A percentile compares a stretch with the other conserved stretches of the same genome.
Evolutionary conservation across 2,888 invertebrate genomes (phyloP).

Genomic region (Ophioninae sp.): DNA sequence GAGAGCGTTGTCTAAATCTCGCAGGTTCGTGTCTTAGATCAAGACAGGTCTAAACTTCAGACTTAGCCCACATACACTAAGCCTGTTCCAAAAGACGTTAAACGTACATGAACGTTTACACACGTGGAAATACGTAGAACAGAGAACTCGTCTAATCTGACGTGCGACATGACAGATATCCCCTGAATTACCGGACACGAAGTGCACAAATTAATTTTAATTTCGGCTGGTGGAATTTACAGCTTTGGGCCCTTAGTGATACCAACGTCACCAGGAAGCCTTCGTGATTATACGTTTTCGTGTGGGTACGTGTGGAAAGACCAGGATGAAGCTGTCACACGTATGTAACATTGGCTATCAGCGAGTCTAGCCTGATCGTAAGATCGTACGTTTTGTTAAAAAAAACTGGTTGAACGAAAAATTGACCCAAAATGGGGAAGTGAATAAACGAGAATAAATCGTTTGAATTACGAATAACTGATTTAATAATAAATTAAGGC

Average conservation of each 20-base stretch:
- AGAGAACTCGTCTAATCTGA: slow-evolving; percentile 71
- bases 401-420: no score
- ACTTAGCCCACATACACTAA: background rate
- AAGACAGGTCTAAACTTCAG: slow-evolving; percentile 60
- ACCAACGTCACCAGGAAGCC: slow-evolving; percentile 43
- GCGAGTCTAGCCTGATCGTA: background rate
- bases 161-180: slow-evolving; percentile 70
- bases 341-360: background rate
- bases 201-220: slow-evolving; percentile 68
- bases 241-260: slow-evolving; percentile 37
- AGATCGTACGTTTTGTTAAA: background rate
- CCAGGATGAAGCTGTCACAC: background rate
- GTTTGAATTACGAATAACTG: no score
- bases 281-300: background rate
- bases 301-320: background rate
- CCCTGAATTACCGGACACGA: slow-evolving; percentile 66
- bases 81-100: background rate
- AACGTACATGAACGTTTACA: background rate
- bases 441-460: no score
- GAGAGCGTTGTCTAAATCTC: slow-evolving; percentile 63
- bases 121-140: slow-evolving; percentile 30
- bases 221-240: slow-evolving; percentile 39
- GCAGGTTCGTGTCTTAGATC: slow-evolving; percentile 52
- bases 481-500: no score
- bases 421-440: no score